Evolutionary conservation across 1,140 invertebrate genomes (phyloP).

Genomic region (Propsilocerus akamusi): DNA sequence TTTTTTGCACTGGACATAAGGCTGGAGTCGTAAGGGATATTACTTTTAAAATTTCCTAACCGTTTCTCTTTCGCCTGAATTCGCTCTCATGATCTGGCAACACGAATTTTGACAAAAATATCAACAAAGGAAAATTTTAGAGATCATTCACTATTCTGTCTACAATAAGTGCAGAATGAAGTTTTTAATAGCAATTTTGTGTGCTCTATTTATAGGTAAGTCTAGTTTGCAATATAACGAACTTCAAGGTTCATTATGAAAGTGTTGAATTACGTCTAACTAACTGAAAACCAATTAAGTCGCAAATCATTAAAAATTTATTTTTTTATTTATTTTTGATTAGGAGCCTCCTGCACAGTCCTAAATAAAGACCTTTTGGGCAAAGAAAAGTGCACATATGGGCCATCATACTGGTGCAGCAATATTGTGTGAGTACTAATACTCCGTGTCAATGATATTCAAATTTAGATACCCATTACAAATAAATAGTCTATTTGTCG

Average conservation of each 20-base stretch:
- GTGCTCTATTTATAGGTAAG: neutral
- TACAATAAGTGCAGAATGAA: neutral
- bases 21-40: too few relatives aligned
- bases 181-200: neutral
- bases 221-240: neutral
- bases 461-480: neutral
- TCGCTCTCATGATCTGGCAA: too few relatives aligned
- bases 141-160: too few relatives aligned
- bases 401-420: conserved; percentile 1
- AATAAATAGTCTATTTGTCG: neutral
- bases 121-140: too few relatives aligned
- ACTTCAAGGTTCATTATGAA: neutral
- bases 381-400: neutral
- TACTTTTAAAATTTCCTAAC: too few relatives aligned
- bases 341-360: neutral
- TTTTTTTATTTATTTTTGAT: neutral
- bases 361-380: neutral
- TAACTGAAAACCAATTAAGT: too few relatives aligned
- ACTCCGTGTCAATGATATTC: neutral
- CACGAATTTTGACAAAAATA: too few relatives aligned
- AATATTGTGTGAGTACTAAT: neutral
- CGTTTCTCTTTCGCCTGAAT: too few relatives aligned
- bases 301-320: neutral
- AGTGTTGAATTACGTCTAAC: neutral
- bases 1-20: too few relatives aligned